Evolutionary conservation across 1,140 invertebrate species (phyloP), one percentile per base, ranked within the genome.

Genomic region (Chionoecetes opilio): DNA sequence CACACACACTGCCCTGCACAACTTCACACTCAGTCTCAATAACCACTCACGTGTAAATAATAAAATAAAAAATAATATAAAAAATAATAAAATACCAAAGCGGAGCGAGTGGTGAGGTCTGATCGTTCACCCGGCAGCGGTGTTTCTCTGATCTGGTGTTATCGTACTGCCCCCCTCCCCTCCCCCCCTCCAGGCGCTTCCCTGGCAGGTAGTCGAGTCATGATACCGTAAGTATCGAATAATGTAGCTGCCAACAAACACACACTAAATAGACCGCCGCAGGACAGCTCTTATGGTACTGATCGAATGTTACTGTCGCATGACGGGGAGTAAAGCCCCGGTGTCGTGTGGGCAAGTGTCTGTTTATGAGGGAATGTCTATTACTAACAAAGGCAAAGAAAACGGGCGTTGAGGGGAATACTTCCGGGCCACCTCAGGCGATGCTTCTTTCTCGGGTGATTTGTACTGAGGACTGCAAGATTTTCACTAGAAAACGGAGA

Each of bases 71-170:
- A n/a, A 75, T 21, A 21, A 75, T 21, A 26, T n/a, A 31, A 41
- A 35, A 34, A 63, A 14, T 34, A 38, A 34, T 86, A 14, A 86
- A 8, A 3, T 17, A 38, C 29, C 35, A 17, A 26, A 38, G 84
- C 9, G 41, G 3, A 53, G 75, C 41, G 41, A 41, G 75, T 21
- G 35, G 75, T 41, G 91, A 82, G 11, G 75, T 35, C 35, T 53
- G 37, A 17, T 93, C 92, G 92, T 88, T 31, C 92, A 32, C 38
- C 92, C 92, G 82, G 84, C 92, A 41, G 26, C 82, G 32, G 26
- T 14, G 35, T 37, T 21, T 17, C 37, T 63, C 92, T 85, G 11
- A 26, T 3, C 31, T 34, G 29, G 21, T n/a, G 34, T 63, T 93
- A 35, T 88, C 63, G 38, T 93, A 63, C 31, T 11, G 38, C 84